Evolutionary conservation across 2,113 vertebrate genomes (phyloP).

Genomic region (Proteles cristata): DNA sequence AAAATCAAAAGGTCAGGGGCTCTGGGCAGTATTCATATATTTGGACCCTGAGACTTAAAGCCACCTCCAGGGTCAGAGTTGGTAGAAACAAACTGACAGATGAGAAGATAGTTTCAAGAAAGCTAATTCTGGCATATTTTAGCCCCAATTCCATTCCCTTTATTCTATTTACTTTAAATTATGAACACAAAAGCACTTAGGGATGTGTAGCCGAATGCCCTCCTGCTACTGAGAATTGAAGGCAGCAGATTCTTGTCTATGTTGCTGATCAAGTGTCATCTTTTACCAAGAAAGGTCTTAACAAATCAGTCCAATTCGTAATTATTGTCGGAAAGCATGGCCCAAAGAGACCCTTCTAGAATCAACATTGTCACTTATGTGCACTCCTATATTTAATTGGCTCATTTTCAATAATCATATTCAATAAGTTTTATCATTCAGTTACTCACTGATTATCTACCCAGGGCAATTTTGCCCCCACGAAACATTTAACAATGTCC

Average conservation of each 20-base stretch:
- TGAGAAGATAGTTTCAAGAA: not conserved
- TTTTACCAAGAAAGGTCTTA: not conserved
- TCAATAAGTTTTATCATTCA: not conserved
- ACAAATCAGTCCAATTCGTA: not conserved
- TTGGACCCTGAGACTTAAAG: not conserved
- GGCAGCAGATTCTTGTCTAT: not conserved
- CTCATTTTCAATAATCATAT: not conserved
- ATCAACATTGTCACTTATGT: not conserved
- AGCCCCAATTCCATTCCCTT: not conserved
- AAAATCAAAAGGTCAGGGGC: not conserved
- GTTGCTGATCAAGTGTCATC: not conserved
- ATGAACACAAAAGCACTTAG: slow-evolving; percentile 17
- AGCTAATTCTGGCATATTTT: not conserved
- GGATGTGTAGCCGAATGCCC: not conserved
- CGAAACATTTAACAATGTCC: not conserved
- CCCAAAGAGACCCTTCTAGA: not conserved
- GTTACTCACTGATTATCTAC: not conserved
- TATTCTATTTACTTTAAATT: slow-evolving; percentile 11
- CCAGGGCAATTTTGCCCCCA: not conserved
- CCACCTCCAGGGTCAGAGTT: not conserved
- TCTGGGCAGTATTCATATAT: not conserved
- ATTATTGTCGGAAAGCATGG: not conserved
- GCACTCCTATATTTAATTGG: not conserved
- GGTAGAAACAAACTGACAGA: not conserved
- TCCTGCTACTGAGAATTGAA: not conserved